Evolutionary conservation across 2,888 invertebrate species (phyloP).

Genomic region (Carcina quercana): DNA sequence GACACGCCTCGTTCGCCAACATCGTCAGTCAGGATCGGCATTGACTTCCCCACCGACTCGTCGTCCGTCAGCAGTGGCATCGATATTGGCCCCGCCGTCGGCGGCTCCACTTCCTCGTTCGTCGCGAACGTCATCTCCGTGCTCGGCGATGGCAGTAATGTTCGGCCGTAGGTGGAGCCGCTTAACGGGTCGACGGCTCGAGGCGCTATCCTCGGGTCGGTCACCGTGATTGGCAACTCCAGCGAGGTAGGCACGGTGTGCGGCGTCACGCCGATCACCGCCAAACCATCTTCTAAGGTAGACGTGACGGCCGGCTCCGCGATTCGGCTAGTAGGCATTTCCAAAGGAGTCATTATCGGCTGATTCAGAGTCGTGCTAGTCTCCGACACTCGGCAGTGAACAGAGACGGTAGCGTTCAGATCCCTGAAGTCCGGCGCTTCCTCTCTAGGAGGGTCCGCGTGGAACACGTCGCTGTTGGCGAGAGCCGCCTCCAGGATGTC

Average conservation of each 20-base stretch:
- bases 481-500: slow-evolving; percentile 85
- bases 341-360: slow-evolving; percentile 88
- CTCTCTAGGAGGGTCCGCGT: slow-evolving; percentile 63
- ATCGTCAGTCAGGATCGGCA: slow-evolving; percentile 63
- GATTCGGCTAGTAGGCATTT: slow-evolving; percentile 76
- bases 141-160: slow-evolving; percentile 42
- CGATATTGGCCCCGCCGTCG: slow-evolving; percentile 56
- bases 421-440: slow-evolving; percentile 77
- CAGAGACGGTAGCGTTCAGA: slow-evolving; percentile 70
- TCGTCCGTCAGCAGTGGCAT: slow-evolving; percentile 74
- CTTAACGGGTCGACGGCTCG: slow-evolving; percentile 56
- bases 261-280: slow-evolving; percentile 74
- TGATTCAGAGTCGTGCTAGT: slow-evolving; percentile 84
- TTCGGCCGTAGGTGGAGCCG: slow-evolving; percentile 33
- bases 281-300: slow-evolving; percentile 71
- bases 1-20: slow-evolving; percentile 37
- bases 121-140: slow-evolving; percentile 48
- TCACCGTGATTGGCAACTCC: slow-evolving; percentile 84
- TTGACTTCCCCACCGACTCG: slow-evolving; percentile 42
- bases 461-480: slow-evolving; percentile 83
- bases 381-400: slow-evolving; percentile 79
- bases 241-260: slow-evolving; percentile 79
- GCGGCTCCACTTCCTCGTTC: slow-evolving; percentile 42
- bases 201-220: slow-evolving; percentile 82
- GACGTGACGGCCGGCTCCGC: slow-evolving; percentile 41